Evolutionary conservation across 1,140 invertebrate species (phyloP), one percentile per base, ranked within the genome.

Genomic region (Laupala kohalensis): DNA sequence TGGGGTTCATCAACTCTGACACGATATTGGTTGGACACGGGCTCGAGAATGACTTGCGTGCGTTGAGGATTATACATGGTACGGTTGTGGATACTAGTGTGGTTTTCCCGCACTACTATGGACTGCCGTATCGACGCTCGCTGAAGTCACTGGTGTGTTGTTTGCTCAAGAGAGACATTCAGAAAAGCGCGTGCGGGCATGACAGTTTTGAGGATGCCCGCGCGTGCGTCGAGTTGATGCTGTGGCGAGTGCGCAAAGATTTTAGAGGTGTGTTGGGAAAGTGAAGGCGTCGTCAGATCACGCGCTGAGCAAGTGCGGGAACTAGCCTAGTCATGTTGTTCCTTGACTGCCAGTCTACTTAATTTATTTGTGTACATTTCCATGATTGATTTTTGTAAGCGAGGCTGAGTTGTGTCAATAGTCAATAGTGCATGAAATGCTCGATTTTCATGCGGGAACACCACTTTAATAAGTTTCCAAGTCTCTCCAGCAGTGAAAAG

Each of bases 1-100:
- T 92, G 71, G 84, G 85, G 26, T 86, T 95, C 68, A 88, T 98
- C 69, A 84, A 86, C 64, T 86, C 87, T 3, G 89, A 96, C 70
- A 95, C 94, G 0, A 93, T 98, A 67, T 81, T 99, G 0, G 89
- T 99, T 67, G 97, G 97, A 0, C 97, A 99, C 80, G 92, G 90
- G 6, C 81, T 99, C 53, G 96, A 98, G 74, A 97, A 94, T 79
- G 97, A 99, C 83, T 82, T 99, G 6, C 83, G 90, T 19, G 91
- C 90, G 0, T 78, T 99, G 19, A 92, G 89, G 77, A 77, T 98
- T 4, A 83, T 97, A 0, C 97, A 99, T 76, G 80, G 83, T 4
- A 89, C 84, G 2, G 88, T 97, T 9, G 87, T 99, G 26, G 96
- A 99, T 78, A 98, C 95, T 0, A 88, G 92, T 5, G 82, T 93